These are phyloP conservation scores for Drosophila diplacantha DNA, from an alignment of 2,888 invertebrate species.

Conservation along the genomic window DNA sequence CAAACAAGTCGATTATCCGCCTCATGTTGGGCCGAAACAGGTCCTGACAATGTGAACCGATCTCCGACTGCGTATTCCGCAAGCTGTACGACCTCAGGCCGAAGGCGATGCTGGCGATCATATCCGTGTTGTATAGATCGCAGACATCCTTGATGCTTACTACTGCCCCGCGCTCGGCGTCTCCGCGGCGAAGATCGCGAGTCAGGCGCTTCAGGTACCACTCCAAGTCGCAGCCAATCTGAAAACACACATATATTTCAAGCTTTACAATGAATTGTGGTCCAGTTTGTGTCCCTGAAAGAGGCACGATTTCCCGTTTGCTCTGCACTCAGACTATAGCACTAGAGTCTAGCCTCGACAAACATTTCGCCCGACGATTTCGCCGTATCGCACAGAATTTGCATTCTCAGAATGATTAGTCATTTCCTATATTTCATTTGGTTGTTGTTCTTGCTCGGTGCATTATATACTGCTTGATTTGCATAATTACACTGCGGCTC, in stretches of 20 bases:
- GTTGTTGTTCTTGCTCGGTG: neutral
- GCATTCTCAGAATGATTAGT: constrained; percentile 23
- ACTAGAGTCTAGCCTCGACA: neutral
- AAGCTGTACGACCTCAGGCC: constrained; percentile 78
- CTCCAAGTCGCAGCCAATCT: constrained; percentile 76
- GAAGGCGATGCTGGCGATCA: constrained; percentile 79
- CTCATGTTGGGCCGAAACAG: constrained; percentile 74
- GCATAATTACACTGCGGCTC: constrained; percentile 2
- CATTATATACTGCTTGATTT: neutral
- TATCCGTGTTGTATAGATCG: constrained; percentile 77
- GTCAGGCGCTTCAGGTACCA: constrained; percentile 69
- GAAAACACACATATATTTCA: neutral
- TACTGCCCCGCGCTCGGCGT: constrained; percentile 49
- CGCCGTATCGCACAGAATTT: constrained; percentile 1
- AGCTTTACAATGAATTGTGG: neutral
- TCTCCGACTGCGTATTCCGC: constrained; percentile 76
- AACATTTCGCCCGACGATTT: neutral
- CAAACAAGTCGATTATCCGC: constrained; percentile 75
- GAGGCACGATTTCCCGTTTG: neutral
- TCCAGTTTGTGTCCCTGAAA: neutral
- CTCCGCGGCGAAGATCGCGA: constrained; percentile 58
- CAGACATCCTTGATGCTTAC: constrained; percentile 75
- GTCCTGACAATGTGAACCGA: constrained; percentile 76
- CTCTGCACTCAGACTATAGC: too few relatives aligned
- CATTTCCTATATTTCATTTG: constrained; percentile 2